phyloP scores from a whole-genome alignment of 2,797 vertebrate species.

The Ctenosaura bakeri region DNA sequence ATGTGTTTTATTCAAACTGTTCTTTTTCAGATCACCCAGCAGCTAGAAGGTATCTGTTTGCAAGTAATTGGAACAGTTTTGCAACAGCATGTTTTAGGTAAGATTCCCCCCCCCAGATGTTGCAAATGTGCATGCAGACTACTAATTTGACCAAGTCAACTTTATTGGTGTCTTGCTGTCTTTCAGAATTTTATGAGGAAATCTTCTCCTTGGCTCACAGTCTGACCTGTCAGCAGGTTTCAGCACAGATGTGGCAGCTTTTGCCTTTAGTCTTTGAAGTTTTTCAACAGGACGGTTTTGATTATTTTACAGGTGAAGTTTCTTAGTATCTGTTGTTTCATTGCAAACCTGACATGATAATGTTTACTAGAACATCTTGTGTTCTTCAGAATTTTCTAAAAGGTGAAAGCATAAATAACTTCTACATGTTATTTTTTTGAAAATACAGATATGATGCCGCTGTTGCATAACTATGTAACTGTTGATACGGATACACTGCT shows the following conservation, averaged over 20 bases:
- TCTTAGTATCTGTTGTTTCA: slow-evolving; percentile 39
- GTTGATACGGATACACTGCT: slow-evolving; percentile 97
- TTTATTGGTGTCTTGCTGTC: slow-evolving; percentile 60
- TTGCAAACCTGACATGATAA: slow-evolving; percentile 36
- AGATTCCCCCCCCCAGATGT: slow-evolving; percentile 43
- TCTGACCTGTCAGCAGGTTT: slow-evolving; percentile 98
- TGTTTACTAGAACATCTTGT: not conserved
- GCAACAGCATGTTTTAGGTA: slow-evolving; percentile 98
- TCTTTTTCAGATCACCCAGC: slow-evolving; percentile 93
- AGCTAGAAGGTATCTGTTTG: slow-evolving; percentile 98
- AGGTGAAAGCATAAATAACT: not conserved
- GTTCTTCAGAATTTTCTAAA: not conserved
- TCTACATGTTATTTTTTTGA: slow-evolving; percentile 55
- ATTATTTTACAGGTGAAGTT: slow-evolving; percentile 95
- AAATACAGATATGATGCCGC: slow-evolving; percentile 97
- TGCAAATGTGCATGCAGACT: not conserved
- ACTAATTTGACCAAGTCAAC: not conserved
- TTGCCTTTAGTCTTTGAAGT: slow-evolving; percentile 97
- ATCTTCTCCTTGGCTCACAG: slow-evolving; percentile 98
- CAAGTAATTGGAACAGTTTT: slow-evolving; percentile 98
- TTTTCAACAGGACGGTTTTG: slow-evolving; percentile 99
- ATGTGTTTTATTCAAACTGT: slow-evolving; percentile 19
- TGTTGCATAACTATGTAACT: slow-evolving; percentile 98
- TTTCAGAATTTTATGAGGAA: slow-evolving; percentile 97
- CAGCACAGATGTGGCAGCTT: slow-evolving; percentile 99